Evolutionary conservation across 2,113 vertebrate species (phyloP).

Genomic region (Pyxicephalus adspersus): DNA sequence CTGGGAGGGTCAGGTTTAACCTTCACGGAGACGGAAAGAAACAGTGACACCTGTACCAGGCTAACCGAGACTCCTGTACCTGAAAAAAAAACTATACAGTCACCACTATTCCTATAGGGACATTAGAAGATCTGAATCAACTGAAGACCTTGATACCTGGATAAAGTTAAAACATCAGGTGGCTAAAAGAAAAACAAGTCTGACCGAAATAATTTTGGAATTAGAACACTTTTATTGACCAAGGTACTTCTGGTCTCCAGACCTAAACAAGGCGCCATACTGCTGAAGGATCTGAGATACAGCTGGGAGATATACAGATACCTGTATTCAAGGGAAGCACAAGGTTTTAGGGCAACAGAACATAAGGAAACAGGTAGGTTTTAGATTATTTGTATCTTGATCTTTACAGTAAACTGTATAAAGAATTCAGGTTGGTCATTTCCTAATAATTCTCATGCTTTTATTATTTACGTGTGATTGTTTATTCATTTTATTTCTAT

Average conservation of each 20-base stretch:
- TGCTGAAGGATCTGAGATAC: neutral
- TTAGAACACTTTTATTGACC: neutral
- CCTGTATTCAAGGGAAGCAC: neutral
- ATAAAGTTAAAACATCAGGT: neutral
- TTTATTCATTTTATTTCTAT: too few species aligned
- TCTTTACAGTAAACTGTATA: neutral
- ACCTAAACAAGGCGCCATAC: neutral
- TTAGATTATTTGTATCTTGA: neutral
- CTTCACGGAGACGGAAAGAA: conserved; percentile 43
- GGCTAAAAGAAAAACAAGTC: neutral
- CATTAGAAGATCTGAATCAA: neutral
- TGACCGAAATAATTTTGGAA: neutral
- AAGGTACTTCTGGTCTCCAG: neutral
- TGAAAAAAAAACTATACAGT: neutral
- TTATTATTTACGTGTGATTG: too few species aligned
- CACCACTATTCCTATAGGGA: neutral
- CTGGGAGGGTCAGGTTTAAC: conserved; percentile 57
- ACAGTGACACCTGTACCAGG: conserved; percentile 49
- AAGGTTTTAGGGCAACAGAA: neutral
- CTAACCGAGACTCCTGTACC: conserved; percentile 30
- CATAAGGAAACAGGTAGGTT: conserved; percentile 1
- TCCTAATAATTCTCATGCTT: too few species aligned
- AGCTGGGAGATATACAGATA: neutral
- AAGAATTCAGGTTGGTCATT: too few species aligned
- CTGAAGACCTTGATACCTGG: neutral